Percentiles rank a stretch among this genome's conserved stretches.
Conservation (phyloP, 2,113 vertebrate genomes). For the Microcebus tavaratra region DNA sequence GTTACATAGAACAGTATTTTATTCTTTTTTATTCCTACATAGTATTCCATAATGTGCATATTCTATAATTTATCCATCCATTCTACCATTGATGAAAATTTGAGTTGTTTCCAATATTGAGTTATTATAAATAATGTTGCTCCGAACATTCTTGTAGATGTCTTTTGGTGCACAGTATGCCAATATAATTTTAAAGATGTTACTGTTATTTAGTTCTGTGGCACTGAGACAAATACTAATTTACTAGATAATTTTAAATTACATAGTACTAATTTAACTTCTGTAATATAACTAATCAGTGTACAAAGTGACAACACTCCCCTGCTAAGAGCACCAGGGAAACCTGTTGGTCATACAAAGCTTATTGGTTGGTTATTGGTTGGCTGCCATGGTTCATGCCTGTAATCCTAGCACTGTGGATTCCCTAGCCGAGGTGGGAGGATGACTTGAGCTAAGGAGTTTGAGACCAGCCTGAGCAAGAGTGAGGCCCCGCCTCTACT, state of each 20-base stretch:
- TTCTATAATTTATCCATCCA: not conserved
- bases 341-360: not conserved
- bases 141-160: not conserved
- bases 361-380: not conserved
- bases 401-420: no score
- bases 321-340: not conserved
- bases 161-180: not conserved
- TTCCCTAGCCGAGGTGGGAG: no score
- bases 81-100: not conserved
- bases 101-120: not conserved
- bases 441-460: no score
- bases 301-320: not conserved
- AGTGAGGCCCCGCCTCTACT: no score
- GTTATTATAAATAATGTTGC: not conserved
- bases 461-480: no score
- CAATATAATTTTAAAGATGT: not conserved
- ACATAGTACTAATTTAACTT: not conserved
- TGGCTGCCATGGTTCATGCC: no score
- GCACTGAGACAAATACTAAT: not conserved
- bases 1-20: not conserved
- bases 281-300: not conserved
- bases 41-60: not conserved
- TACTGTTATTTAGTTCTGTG: not conserved
- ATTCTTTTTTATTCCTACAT: not conserved
- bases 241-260: not conserved